These are phyloP conservation scores for Athalia cordata DNA, from an alignment of 2,888 invertebrate species.

Conservation along the genomic window DNA sequence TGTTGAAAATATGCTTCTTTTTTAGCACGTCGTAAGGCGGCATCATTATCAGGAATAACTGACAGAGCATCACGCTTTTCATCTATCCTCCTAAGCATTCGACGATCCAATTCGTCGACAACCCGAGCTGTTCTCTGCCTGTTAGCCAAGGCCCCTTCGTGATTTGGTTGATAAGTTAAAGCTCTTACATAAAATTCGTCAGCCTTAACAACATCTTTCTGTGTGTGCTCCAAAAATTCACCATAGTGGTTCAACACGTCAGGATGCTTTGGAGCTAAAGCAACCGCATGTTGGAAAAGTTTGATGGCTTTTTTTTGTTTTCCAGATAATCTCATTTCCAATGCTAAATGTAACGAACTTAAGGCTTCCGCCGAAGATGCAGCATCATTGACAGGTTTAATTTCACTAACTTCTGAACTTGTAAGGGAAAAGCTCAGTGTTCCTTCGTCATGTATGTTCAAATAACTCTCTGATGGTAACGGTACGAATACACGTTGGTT, in stretches of 20 bases:
- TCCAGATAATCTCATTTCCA: slow-evolving; percentile 88
- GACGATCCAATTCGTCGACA: slow-evolving; percentile 91
- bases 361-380: slow-evolving; percentile 84
- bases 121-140: slow-evolving; percentile 90
- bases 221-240: slow-evolving; percentile 91
- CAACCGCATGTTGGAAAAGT: slow-evolving; percentile 92
- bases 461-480: slow-evolving; percentile 59
- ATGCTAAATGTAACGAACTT: slow-evolving; percentile 88
- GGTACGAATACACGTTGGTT: slow-evolving; percentile 61
- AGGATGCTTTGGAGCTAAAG: slow-evolving; percentile 92
- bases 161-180: slow-evolving; percentile 87
- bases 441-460: slow-evolving; percentile 64
- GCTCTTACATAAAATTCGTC: slow-evolving; percentile 94
- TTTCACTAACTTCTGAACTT: slow-evolving; percentile 50
- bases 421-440: slow-evolving; percentile 56
- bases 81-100: slow-evolving; percentile 86
- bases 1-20: slow-evolving; percentile 97
- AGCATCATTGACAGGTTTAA: slow-evolving; percentile 53
- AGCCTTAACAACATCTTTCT: slow-evolving; percentile 90
- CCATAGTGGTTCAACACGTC: slow-evolving; percentile 95
- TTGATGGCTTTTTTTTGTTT: slow-evolving; percentile 91
- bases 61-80: slow-evolving; percentile 88
- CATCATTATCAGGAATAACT: slow-evolving; percentile 86
- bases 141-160: slow-evolving; percentile 86
- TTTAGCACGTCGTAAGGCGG: slow-evolving; percentile 89